Conservation (phyloP, 1,140 invertebrate genomes). For the Aphelenchoides fujianensis region DNA sequence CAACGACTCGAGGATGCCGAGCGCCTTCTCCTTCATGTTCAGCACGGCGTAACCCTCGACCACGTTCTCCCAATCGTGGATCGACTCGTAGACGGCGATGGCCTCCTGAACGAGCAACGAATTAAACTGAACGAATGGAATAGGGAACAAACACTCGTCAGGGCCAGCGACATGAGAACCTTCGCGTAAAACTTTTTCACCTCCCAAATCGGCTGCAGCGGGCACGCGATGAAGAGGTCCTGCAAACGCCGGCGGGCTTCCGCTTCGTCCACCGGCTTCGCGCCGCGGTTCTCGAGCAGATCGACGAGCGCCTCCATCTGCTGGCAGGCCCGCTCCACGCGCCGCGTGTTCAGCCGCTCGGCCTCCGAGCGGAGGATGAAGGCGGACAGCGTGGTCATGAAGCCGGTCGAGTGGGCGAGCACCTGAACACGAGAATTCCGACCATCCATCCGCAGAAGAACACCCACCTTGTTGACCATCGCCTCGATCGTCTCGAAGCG, state of each 20-base stretch:
- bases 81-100: slow-evolving; percentile 6
- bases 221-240: not conserved
- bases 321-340: slow-evolving; percentile 14
- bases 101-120: slow-evolving; percentile 13
- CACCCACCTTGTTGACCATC: not conserved
- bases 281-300: not conserved
- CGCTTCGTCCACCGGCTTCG: not conserved
- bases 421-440: slow-evolving; percentile 10
- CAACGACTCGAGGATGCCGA: slow-evolving; percentile 10
- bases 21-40: slow-evolving; percentile 22
- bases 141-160: slow-evolving; percentile 19
- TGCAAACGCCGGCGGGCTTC: not conserved
- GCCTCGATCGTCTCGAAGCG: slow-evolving; percentile 14
- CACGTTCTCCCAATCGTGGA: slow-evolving; percentile 14
- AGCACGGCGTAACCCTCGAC: slow-evolving; percentile 13
- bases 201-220: slow-evolving; percentile 17
- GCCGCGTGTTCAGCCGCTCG: slow-evolving; percentile 13
- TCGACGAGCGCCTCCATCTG: slow-evolving; percentile 3
- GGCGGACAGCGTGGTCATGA: not conserved
- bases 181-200: slow-evolving; percentile 21
- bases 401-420: not conserved
- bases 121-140: not conserved
- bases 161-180: slow-evolving; percentile 21
- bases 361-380: slow-evolving; percentile 10
- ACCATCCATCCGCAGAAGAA: not conserved